These are phyloP conservation scores for Sebastolobus altivelis DNA, from an alignment of 2,797 vertebrate genomes.

Conservation along the genomic window DNA sequence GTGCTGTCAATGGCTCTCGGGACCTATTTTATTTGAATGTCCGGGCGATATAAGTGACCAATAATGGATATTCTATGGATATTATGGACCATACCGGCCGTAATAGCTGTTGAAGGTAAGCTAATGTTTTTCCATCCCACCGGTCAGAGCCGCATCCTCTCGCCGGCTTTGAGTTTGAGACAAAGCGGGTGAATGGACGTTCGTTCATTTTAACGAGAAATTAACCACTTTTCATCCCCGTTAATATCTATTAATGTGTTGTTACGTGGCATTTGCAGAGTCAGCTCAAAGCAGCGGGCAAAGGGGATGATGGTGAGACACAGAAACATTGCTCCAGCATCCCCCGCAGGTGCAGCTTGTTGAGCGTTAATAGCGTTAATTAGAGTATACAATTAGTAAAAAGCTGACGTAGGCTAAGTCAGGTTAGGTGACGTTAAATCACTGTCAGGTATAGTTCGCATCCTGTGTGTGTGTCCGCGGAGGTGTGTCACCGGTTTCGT, in stretches of 20 bases:
- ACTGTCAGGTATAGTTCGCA: not conserved
- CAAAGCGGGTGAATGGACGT: conserved; percentile 61
- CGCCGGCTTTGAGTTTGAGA: conserved; percentile 71
- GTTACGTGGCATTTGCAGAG: not conserved
- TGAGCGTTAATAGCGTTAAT: conserved; percentile 20
- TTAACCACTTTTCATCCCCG: not conserved
- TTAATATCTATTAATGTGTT: not conserved
- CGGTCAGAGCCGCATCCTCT: conserved; percentile 64
- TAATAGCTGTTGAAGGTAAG: conserved; percentile 89
- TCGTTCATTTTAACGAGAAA: not conserved
- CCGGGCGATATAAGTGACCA: conserved; percentile 81
- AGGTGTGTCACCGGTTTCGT: conserved; percentile 58
- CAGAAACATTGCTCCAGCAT: conserved; percentile 57
- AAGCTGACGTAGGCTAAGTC: not conserved
- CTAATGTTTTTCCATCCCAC: conserved; percentile 44
- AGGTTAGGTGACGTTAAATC: not conserved
- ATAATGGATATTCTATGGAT: conserved; percentile 91
- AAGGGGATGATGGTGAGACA: conserved; percentile 39
- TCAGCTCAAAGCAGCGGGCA: conserved; percentile 5
- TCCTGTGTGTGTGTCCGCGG: conserved; percentile 27
- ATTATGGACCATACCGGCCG: conserved; percentile 88
- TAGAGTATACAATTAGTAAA: not conserved
- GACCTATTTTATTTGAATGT: conserved; percentile 86
- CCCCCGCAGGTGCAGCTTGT: conserved; percentile 55
- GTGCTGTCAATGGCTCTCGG: conserved; percentile 87